These are phyloP conservation scores for Acanthococcus lagerstroemiae DNA, from an alignment of 2,888 invertebrate species.

Conservation along the genomic window DNA sequence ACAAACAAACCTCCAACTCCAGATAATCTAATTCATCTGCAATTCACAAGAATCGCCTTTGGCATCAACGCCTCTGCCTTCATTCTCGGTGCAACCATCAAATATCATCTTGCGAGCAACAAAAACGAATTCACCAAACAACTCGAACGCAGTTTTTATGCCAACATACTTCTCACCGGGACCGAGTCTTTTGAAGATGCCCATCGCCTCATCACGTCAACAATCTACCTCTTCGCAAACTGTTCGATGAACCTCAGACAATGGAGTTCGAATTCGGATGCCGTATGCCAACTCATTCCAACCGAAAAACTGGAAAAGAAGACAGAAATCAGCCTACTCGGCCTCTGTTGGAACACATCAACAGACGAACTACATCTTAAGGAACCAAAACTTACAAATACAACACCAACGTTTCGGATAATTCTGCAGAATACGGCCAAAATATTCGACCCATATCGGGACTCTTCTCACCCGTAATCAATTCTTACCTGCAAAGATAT, in stretches of 20 bases:
- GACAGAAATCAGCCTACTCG: background rate
- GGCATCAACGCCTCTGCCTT: background rate
- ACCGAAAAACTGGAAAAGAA: background rate
- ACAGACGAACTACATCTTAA: background rate
- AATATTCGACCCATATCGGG: background rate
- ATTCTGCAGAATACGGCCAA: background rate
- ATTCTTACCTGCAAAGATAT: background rate
- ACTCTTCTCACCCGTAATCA: background rate
- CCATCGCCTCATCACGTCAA: background rate
- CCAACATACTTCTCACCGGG: background rate
- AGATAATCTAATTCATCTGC: background rate
- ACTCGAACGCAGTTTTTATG: background rate
- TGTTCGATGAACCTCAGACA: background rate
- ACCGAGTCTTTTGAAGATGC: background rate
- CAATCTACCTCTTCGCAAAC: background rate
- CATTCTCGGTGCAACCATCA: background rate
- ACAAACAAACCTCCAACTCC: background rate
- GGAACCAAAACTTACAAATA: background rate
- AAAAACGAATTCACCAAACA: background rate
- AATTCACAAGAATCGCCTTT: background rate
- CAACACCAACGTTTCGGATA: background rate
- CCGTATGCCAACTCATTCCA: background rate
- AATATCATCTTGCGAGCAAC: background rate
- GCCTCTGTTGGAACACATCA: background rate
- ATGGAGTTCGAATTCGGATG: background rate